Base-by-base conservation (phyloP, 2,888 invertebrate species). In the Dynastes grantii region DNA sequence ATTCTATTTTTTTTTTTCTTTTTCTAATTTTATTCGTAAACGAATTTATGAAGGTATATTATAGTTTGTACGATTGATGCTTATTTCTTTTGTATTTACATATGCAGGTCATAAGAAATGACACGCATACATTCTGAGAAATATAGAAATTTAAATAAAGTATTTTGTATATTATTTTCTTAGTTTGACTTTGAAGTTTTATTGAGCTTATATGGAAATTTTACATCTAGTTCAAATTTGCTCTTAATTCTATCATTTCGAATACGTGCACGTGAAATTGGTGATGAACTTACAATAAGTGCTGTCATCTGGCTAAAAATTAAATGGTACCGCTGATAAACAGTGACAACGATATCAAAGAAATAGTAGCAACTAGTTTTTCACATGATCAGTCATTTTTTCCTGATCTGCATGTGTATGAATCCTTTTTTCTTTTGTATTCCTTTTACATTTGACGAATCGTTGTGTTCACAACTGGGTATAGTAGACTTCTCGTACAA, bases 21-120 rank as follows among this genome's bases (percentile, higher is more conserved):
- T 11, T 45, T 45, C n/a, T 63, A 63, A 29, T 63, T 29, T 63
- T 63, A 11, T 63, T 68, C 68, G 4, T 68, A 68, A 51, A 51
- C 29, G 68, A 68, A 68, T 65, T 65, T 37, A 65, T 45, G 16
- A 29, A 68, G 22, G 29, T 68, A 65, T 67, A 45, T 68, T 68
- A 58, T 58, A 68, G 51, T 68, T 68, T 29, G 13, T 51, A 51
- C 63, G 63, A 63, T 63, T 63, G 55, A 58, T 58, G 63, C 63
- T 63, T 63, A 32, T 11, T 29, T 13, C 27, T 63, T 63, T 63
- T 63, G 63, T 63, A 63, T 6, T 63, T 68, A 51, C 51, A 68
- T 68, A 22, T 68, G 68, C 68, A 68, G 68, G 68, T 68, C 68
- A 51, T 68, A 63, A 51, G 49, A 68, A 68, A 51, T 68, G 63